phyloP scores from a whole-genome alignment of 64 coral and sea anemone species.

The Porites lutea region DNA sequence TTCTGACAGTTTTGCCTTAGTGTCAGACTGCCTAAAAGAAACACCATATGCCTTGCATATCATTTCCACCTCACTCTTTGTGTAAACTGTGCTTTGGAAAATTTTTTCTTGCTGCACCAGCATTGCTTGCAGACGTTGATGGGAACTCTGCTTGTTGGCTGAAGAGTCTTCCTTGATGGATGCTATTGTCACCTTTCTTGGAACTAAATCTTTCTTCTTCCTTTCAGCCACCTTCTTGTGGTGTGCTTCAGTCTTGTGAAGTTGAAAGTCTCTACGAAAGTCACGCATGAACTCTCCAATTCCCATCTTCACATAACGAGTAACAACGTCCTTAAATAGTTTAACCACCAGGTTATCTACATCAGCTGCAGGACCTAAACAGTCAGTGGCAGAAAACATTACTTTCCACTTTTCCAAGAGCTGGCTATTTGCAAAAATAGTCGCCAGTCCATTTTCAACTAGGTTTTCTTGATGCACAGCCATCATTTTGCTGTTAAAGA shows the following conservation, averaged over 20 bases:
- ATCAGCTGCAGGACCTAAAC: background rate
- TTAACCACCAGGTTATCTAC: background rate
- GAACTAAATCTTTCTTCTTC: background rate
- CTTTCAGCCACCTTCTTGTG: slow-evolving; percentile 53
- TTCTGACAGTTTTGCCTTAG: slow-evolving; percentile 8
- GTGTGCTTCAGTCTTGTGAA: slow-evolving; percentile 59
- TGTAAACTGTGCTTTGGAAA: slow-evolving; percentile 8
- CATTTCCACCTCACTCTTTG: background rate
- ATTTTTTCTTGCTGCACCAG: background rate
- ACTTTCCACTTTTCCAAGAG: background rate
- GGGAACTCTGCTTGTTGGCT: background rate
- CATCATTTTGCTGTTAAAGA: background rate
- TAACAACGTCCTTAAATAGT: slow-evolving; percentile 14
- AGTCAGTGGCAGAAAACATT: background rate
- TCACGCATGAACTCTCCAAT: slow-evolving; percentile 17
- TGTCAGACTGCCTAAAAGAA: background rate
- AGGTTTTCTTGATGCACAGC: background rate
- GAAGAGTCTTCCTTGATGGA: slow-evolving; percentile 1
- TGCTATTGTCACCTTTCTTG: slow-evolving; percentile 23
- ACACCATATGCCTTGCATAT: slow-evolving; percentile 39
- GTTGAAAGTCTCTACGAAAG: slow-evolving; percentile 55
- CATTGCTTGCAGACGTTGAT: background rate
- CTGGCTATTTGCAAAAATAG: background rate
- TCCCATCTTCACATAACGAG: slow-evolving; percentile 50
- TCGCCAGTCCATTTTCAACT: background rate